Conservation (phyloP, 1,140 invertebrate genomes). For the Eupristina koningsbergeri region DNA sequence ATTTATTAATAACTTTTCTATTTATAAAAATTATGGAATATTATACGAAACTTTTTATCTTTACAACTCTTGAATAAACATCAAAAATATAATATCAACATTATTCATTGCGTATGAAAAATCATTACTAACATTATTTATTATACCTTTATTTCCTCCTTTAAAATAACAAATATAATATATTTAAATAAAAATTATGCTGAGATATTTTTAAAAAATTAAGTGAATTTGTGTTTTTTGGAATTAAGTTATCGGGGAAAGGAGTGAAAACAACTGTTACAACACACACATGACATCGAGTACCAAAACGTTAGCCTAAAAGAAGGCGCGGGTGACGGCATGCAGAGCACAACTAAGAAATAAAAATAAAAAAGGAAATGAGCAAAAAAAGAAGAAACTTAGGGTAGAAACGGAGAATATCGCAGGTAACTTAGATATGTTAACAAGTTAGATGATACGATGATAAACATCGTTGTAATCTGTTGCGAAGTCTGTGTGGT, state of each 20-base stretch:
- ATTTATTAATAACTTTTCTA: too few relatives aligned
- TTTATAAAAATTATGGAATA: too few relatives aligned
- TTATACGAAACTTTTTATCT: too few relatives aligned
- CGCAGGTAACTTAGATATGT: slow-evolving; percentile 50
- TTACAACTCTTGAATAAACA: too few relatives aligned
- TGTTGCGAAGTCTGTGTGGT: slow-evolving; percentile 24
- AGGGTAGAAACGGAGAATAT: slow-evolving; percentile 16
- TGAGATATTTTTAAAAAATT: not conserved
- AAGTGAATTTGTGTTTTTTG: not conserved
- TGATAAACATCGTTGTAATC: slow-evolving; percentile 36
- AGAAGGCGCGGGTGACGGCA: slow-evolving; percentile 21
- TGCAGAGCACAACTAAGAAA: slow-evolving; percentile 17
- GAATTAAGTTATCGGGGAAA: not conserved
- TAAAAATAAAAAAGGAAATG: slow-evolving; percentile 28
- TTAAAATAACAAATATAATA: too few relatives aligned
- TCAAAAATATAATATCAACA: too few relatives aligned
- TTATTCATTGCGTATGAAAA: too few relatives aligned
- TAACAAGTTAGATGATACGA: slow-evolving; percentile 53
- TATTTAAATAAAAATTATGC: too few relatives aligned
- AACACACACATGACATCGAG: not conserved
- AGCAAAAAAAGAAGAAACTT: slow-evolving; percentile 30
- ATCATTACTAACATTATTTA: too few relatives aligned
- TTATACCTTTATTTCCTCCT: too few relatives aligned
- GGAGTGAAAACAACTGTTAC: not conserved
- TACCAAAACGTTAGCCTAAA: not conserved